Percentiles rank a stretch among this genome's conserved stretches.
phyloP scores from a whole-genome alignment of 2,113 vertebrate species.

The Myotis davidii region DNA sequence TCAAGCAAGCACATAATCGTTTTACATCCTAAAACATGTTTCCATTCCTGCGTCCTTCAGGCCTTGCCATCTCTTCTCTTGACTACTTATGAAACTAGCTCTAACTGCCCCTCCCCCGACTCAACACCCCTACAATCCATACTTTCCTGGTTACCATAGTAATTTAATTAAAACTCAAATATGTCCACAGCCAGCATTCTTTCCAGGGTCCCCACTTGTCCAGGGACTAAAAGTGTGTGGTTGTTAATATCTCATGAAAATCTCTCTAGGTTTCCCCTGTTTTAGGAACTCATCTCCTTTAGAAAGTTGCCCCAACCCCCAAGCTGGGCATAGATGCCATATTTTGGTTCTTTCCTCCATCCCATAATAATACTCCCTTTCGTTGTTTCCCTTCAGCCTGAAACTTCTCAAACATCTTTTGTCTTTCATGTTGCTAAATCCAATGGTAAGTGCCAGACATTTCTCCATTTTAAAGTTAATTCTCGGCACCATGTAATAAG shows the following conservation, averaged over 20 bases:
- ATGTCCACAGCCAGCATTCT: neutral
- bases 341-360: neutral
- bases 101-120: neutral
- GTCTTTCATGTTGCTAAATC: neutral
- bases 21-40: neutral
- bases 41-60: neutral
- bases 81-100: neutral
- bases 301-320: neutral
- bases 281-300: neutral
- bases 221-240: neutral
- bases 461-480: neutral
- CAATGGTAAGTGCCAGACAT: neutral
- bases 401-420: neutral
- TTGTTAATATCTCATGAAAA: neutral
- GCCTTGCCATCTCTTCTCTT: neutral
- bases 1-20: rapidly evolving
- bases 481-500: neutral
- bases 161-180: conserved; percentile 37
- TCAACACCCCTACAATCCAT: rapidly evolving
- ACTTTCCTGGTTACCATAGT: neutral
- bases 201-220: neutral
- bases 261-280: neutral
- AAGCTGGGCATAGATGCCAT: neutral
- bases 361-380: neutral
- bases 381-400: neutral